Evolutionary conservation across 2,113 vertebrate genomes (phyloP).

Genomic region (Steatornis caripensis): DNA sequence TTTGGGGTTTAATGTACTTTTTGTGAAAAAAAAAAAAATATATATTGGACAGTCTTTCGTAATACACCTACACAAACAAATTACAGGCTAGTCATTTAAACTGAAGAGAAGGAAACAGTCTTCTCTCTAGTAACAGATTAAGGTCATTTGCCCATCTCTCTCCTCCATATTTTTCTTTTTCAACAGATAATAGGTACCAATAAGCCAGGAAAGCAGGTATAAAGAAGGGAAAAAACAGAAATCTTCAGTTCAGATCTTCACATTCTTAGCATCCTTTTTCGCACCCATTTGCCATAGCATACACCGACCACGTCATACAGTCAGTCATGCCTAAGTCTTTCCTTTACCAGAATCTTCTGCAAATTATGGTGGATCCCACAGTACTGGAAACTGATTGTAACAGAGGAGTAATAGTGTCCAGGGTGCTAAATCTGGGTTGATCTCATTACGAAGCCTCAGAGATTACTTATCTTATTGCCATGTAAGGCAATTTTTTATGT

Average conservation of each 20-base stretch:
- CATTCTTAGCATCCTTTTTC: not conserved
- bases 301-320: not conserved
- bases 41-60: not conserved
- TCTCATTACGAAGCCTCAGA: not conserved
- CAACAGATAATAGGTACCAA: not conserved
- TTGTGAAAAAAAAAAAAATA: not conserved
- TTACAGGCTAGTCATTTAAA: not conserved
- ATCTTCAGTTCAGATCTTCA: not conserved
- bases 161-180: not conserved
- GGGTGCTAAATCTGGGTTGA: not conserved
- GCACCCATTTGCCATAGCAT: not conserved
- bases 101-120: not conserved
- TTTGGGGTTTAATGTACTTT: not conserved
- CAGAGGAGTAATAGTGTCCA: not conserved
- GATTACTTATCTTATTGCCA: fast-evolving
- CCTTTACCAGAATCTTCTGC: not conserved
- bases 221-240: not conserved
- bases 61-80: not conserved
- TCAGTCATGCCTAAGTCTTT: not conserved
- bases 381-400: not conserved
- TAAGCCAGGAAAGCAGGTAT: not conserved
- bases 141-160: not conserved
- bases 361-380: not conserved
- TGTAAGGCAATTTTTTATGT: not conserved
- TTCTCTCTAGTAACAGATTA: not conserved